Evolutionary conservation across 2,888 invertebrate genomes (phyloP).

Genomic region (Saturnia pavonia): DNA sequence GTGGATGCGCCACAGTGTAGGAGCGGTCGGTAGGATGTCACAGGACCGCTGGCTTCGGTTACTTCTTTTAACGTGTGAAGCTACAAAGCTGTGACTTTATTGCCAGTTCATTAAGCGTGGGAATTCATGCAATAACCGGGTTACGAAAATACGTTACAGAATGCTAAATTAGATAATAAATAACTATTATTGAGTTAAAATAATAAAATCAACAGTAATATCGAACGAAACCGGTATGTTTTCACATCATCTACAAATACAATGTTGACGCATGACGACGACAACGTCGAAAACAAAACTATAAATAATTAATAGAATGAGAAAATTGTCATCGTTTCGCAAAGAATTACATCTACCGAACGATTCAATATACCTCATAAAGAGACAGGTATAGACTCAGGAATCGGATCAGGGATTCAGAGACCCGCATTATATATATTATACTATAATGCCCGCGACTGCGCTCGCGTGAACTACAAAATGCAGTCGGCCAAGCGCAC

Average conservation of each 20-base stretch:
- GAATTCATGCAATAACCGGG: conserved; percentile 31
- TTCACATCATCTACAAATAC: background rate
- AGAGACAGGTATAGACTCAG: background rate
- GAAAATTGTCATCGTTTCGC: conserved; percentile 31
- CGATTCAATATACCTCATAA: conserved; percentile 26
- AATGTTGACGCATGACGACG: conserved; percentile 8
- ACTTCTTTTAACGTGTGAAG: conserved; percentile 48
- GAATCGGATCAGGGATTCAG: background rate
- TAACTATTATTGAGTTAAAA: background rate
- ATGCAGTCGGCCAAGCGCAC: no score
- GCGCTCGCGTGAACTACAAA: no score
- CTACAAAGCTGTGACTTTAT: conserved; percentile 58
- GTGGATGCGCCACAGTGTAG: conserved; percentile 59
- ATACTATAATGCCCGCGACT: no score
- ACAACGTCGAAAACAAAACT: conserved; percentile 25
- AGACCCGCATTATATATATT: no score
- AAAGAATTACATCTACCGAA: conserved; percentile 33
- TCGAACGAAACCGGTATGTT: background rate
- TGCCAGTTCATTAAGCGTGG: conserved; percentile 45
- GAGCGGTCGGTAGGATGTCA: conserved; percentile 57
- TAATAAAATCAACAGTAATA: background rate
- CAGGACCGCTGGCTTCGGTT: conserved; percentile 50
- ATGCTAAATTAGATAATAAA: background rate
- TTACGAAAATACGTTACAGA: background rate
- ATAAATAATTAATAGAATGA: conserved; percentile 33